Evolutionary conservation across 1,140 invertebrate species (phyloP).

Genomic region (Zaprionus nigranus): DNA sequence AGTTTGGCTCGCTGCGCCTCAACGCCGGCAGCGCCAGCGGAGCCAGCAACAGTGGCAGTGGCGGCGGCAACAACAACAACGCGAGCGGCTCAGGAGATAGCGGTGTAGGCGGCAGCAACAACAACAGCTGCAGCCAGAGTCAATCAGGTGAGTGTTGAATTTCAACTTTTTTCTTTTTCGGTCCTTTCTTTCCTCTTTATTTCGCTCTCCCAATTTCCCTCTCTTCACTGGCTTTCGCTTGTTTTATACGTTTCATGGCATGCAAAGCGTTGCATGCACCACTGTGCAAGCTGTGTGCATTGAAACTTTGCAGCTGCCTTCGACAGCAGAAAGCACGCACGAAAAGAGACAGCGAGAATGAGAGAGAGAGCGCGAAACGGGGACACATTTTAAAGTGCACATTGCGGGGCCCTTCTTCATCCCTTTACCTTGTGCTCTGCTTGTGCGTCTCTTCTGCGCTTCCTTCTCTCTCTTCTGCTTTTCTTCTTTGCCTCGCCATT

Average conservation of each 20-base stretch:
- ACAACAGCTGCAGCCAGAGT: constrained; percentile 78
- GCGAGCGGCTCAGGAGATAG: constrained; percentile 67
- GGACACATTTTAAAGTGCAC: neutral
- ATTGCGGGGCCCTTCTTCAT: constrained; percentile 36
- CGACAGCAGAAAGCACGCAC: constrained; percentile 26
- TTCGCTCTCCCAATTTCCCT: constrained; percentile 8
- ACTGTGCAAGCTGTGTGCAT: too few relatives aligned
- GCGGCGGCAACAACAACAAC: constrained; percentile 45
- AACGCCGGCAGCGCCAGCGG: constrained; percentile 38
- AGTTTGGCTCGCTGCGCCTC: constrained; percentile 38
- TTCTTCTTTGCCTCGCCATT: constrained; percentile 20
- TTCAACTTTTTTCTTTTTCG: constrained; percentile 34
- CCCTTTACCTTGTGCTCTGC: constrained; percentile 39
- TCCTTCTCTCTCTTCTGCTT: constrained; percentile 10
- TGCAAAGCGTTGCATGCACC: constrained; percentile 8
- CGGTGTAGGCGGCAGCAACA: constrained; percentile 68
- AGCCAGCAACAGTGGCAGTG: constrained; percentile 12
- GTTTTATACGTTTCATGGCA: constrained; percentile 7
- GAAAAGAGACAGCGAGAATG: constrained; percentile 5
- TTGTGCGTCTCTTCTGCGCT: constrained; percentile 16
- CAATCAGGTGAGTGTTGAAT: constrained; percentile 75
- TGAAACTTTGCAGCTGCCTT: constrained; percentile 52
- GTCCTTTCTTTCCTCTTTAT: constrained; percentile 33
- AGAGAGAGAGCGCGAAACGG: neutral
- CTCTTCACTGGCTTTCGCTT: constrained; percentile 26